Percentiles rank a stretch among this genome's conserved stretches.
These are phyloP conservation scores for Dusona sp. DNA, from an alignment of 2,888 invertebrate genomes.

Conservation along the genomic window DNA sequence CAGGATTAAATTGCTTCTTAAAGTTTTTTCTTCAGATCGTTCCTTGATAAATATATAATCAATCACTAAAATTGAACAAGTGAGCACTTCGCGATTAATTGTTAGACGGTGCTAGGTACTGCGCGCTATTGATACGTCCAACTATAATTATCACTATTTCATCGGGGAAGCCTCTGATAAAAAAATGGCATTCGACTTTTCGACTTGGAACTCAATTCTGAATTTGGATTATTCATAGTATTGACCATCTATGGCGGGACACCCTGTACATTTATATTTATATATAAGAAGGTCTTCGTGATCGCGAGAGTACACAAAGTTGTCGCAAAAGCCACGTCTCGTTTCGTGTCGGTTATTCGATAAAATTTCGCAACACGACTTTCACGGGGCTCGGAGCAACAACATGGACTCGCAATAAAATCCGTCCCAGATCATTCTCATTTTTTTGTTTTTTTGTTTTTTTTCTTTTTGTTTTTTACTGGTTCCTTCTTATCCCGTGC, in stretches of 20 bases:
- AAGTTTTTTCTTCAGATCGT: neutral
- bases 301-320: conserved; percentile 59
- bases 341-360: conserved; percentile 68
- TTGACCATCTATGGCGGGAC: neutral
- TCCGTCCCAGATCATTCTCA: conserved; percentile 60
- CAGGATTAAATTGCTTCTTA: neutral
- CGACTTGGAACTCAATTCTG: too few relatives aligned
- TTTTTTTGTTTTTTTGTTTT: conserved; percentile 11
- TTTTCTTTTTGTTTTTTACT: neutral
- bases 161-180: too few relatives aligned
- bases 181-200: too few relatives aligned
- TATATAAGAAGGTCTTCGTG: conserved; percentile 55
- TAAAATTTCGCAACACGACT: conserved; percentile 68
- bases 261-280: conserved; percentile 4
- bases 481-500: conserved; percentile 16
- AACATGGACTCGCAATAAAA: conserved; percentile 63
- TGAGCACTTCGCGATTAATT: too few relatives aligned
- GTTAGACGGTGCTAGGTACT: too few relatives aligned
- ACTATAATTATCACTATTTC: too few relatives aligned
- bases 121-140: too few relatives aligned
- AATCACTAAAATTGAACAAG: too few relatives aligned
- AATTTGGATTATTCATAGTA: too few relatives aligned
- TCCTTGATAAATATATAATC: neutral
- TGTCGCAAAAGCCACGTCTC: conserved; percentile 43
- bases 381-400: conserved; percentile 31